Evolutionary conservation across 2,113 vertebrate genomes (phyloP).

Genomic region (Paramormyrops kingsleyae): DNA sequence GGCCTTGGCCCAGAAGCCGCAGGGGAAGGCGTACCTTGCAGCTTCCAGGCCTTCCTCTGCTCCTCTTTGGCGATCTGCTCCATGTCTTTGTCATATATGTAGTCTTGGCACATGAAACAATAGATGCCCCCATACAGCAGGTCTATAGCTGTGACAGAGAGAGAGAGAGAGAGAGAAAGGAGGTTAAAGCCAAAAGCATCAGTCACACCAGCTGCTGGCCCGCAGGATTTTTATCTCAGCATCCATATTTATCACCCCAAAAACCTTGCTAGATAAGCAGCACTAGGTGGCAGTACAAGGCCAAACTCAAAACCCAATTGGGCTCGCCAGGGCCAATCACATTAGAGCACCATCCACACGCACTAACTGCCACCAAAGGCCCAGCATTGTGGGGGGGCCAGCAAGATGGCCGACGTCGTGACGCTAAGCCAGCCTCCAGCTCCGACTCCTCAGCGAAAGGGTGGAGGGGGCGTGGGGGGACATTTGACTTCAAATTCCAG

Average conservation of each 20-base stretch:
- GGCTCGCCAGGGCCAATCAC: background rate
- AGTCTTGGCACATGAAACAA: constrained; percentile 99
- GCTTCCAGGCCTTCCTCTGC: constrained; percentile 95
- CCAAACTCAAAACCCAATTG: background rate
- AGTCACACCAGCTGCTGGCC: background rate
- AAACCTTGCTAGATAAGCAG: background rate
- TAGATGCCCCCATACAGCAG: constrained; percentile 96
- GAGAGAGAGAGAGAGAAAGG: constrained; percentile 14
- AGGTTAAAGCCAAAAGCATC: constrained; percentile 21
- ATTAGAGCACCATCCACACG: background rate
- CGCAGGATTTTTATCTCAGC: background rate
- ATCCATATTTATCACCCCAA: background rate
- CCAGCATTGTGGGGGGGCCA: constrained; percentile 4
- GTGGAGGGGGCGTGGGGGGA: too few relatives aligned
- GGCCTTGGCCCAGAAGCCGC: background rate
- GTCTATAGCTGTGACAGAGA: constrained; percentile 77
- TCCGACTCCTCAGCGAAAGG: background rate
- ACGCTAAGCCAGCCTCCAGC: background rate
- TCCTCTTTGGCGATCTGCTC: constrained; percentile 99
- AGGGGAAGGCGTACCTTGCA: constrained; percentile 75
- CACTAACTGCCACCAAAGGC: too few relatives aligned
- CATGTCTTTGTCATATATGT: constrained; percentile 99
- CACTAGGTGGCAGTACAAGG: background rate
- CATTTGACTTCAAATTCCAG: background rate
- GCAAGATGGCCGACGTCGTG: constrained; percentile 32